Percentiles rank a stretch among this genome's conserved stretches.
Evolutionary conservation across 2,797 vertebrate genomes (phyloP).

Genomic region (Sparus aurata): DNA sequence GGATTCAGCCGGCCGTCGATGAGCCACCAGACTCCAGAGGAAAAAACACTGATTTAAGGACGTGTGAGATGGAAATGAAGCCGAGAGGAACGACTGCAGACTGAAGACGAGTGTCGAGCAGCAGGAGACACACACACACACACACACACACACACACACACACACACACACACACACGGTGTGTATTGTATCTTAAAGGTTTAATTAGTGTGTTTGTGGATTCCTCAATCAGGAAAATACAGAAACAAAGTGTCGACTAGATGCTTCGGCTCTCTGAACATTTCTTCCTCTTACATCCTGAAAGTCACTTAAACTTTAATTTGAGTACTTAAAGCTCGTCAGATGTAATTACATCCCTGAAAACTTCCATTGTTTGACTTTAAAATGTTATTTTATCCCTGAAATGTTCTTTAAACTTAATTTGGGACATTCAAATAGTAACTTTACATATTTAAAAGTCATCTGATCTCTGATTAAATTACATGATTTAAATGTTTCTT

Average conservation of each 20-base stretch:
- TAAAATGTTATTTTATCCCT: too few species aligned
- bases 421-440: background rate
- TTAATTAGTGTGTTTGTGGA: conserved; percentile 17
- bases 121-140: conserved; percentile 29
- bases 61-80: conserved; percentile 18
- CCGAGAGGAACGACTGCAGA: conserved; percentile 41
- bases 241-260: too few species aligned
- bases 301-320: too few species aligned
- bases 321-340: background rate
- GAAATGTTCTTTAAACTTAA: background rate
- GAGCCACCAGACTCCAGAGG: background rate
- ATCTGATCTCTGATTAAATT: too few species aligned
- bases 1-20: too few species aligned
- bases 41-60: background rate
- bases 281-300: background rate
- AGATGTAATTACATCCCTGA: background rate
- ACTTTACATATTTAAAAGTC: too few species aligned
- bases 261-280: too few species aligned
- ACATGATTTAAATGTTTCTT: too few species aligned
- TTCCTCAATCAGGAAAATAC: background rate
- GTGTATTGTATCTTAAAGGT: conserved; percentile 37
- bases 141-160: conserved; percentile 7
- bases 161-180: background rate
- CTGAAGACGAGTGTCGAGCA: conserved; percentile 14
- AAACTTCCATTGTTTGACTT: background rate